Conservation (phyloP, 2,797 vertebrate genomes). For the Macrochelys suwanniensis region DNA sequence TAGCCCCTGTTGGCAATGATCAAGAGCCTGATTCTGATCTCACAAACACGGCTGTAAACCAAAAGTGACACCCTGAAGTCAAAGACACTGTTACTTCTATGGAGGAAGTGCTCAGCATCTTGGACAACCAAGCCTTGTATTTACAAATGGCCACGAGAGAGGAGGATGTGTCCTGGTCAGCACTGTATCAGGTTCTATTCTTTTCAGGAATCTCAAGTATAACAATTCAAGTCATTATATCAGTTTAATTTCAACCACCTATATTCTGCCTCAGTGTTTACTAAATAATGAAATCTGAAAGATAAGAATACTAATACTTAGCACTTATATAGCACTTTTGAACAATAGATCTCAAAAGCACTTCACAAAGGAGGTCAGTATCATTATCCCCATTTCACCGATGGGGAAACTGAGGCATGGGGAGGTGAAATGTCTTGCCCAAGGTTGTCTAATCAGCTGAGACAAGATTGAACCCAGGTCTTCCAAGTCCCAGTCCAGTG, state of each 20-base stretch:
- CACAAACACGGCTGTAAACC: background rate
- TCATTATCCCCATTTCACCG: background rate
- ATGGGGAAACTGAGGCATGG: background rate
- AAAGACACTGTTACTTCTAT: background rate
- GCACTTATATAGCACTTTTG: background rate
- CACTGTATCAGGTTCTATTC: background rate
- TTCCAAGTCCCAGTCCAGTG: background rate
- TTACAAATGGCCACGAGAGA: background rate
- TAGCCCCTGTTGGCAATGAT: background rate
- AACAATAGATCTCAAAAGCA: background rate
- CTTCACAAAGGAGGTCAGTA: background rate
- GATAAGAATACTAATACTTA: background rate
- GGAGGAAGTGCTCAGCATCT: background rate
- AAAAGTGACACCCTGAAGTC: background rate
- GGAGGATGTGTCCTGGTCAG: background rate
- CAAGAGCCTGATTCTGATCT: background rate
- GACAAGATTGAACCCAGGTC: background rate
- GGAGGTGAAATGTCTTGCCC: background rate
- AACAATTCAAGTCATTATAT: background rate
- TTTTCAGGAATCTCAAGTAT: background rate
- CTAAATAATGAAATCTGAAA: background rate
- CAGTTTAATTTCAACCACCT: constrained; percentile 10
- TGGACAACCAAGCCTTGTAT: background rate
- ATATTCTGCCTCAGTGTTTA: background rate
- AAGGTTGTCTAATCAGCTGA: background rate